These are phyloP conservation scores for Pyrrhura leucotis DNA, from an alignment of 2,797 vertebrate genomes.

Conservation along the genomic window DNA sequence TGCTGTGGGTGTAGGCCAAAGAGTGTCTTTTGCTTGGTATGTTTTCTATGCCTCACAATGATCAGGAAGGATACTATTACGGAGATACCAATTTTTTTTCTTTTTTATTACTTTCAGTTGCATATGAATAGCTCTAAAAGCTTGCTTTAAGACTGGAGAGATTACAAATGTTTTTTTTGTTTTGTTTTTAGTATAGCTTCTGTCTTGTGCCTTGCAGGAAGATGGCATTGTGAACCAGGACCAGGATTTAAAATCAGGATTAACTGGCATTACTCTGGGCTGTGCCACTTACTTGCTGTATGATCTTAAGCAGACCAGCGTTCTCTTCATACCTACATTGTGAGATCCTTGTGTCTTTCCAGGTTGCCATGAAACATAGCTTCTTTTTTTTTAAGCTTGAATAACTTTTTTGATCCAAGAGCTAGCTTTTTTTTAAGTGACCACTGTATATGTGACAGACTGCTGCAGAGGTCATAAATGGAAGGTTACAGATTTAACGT, in stretches of 20 bases:
- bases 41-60: slow-evolving; percentile 21
- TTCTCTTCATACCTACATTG: neutral
- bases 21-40: slow-evolving; percentile 42
- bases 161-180: neutral
- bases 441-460: neutral
- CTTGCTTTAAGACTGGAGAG: neutral
- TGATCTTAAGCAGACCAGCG: neutral
- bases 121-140: neutral
- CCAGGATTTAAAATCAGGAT: neutral
- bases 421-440: neutral
- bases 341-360: neutral
- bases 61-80: slow-evolving; percentile 10
- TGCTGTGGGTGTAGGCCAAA: neutral
- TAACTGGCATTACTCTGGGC: neutral
- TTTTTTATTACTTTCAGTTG: slow-evolving; percentile 32
- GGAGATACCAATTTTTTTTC: neutral
- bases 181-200: neutral
- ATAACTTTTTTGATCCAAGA: neutral
- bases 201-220: neutral
- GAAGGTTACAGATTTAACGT: neutral
- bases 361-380: neutral
- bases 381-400: neutral
- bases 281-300: neutral
- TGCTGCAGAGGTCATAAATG: neutral
- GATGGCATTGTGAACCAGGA: neutral